Evolutionary conservation across 2,888 invertebrate species (phyloP), one percentile per base, ranked within the genome.

Genomic region (Argyra leucocephala): DNA sequence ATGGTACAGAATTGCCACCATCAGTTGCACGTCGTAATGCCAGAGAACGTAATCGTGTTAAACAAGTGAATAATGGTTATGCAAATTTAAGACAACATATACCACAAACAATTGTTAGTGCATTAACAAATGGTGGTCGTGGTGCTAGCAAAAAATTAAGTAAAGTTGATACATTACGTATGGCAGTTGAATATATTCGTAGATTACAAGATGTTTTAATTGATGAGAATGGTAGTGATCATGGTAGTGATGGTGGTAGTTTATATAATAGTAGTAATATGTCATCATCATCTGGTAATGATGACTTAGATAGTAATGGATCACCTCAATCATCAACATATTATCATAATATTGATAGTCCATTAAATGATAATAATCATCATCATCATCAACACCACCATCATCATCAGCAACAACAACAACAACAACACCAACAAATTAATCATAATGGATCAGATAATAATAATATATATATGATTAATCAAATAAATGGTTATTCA

Each of bases 21-120:
- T 91, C 93, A 10, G 93, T 94, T 31, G 92, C 92, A 1, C 82
- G 95, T 63, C 84, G 96, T 73, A 96, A 96, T 79, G 96, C 96
- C 48, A 84, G 96, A 36, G 96, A 96, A 80, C 82, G 96, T 70
- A 96, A 96, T 77, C 86, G 96, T 71, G 96, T 96, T 71, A 93
- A 94, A 78, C 93, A 94, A 85, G 93, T 94, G 74, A 94, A 94
- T 82, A 92, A 92, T 78, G 94, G 94, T 73, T 95, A 94, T 77
- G 91, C 92, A n/a, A 90, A 90, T 10, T 83, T 95, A 15, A 84
- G 94, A 22, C 91, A 93, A 72, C 93, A 93, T 76, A 93, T 95
- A 69, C 95, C 94, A 0, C 86, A 89, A 68, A 85, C 87, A 63
- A 88, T 91, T 21, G 86, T 89, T 0, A 86, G 88, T 57, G 88